Evolutionary conservation across 1,140 invertebrate species (phyloP).

Genomic region (Daktulosphaira vitifoliae): DNA sequence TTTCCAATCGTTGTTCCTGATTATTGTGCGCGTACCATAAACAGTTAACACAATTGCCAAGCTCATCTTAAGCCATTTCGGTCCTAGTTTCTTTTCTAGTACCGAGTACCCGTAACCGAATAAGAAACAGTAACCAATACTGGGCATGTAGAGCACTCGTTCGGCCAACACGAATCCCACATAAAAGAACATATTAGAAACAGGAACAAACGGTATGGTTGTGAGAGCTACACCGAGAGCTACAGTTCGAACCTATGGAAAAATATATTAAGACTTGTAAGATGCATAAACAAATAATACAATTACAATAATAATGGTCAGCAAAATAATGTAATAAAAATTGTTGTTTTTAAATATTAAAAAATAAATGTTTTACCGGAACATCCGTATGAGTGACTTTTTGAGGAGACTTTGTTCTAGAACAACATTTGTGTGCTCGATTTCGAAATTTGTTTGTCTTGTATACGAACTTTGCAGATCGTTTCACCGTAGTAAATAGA

Average conservation of each 20-base stretch:
- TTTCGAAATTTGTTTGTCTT: background rate
- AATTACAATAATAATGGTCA: no score
- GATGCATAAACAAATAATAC: no score
- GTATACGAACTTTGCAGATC: constrained; percentile 8
- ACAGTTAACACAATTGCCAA: constrained; percentile 52
- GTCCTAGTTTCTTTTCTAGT: constrained; percentile 42
- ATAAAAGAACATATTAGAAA: constrained; percentile 88
- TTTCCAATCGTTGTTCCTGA: constrained; percentile 81
- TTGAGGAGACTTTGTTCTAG: background rate
- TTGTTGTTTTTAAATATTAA: no score
- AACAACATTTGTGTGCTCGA: background rate
- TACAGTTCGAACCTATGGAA: constrained; percentile 52
- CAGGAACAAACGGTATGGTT: constrained; percentile 84
- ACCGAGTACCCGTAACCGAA: constrained; percentile 56
- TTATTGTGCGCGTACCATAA: constrained; percentile 66
- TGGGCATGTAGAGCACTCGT: constrained; percentile 87
- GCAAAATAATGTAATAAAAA: no score
- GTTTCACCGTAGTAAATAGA: constrained; percentile 40
- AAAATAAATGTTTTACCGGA: constrained; percentile 1
- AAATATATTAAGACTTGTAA: no score
- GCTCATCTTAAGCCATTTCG: constrained; percentile 41
- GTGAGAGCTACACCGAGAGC: constrained; percentile 65
- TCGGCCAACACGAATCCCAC: constrained; percentile 97
- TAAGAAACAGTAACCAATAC: constrained; percentile 87
- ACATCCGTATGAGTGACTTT: background rate